Base-by-base conservation (phyloP, 1,140 invertebrate species). In the Venustaconcha ellipsiformis region DNA sequence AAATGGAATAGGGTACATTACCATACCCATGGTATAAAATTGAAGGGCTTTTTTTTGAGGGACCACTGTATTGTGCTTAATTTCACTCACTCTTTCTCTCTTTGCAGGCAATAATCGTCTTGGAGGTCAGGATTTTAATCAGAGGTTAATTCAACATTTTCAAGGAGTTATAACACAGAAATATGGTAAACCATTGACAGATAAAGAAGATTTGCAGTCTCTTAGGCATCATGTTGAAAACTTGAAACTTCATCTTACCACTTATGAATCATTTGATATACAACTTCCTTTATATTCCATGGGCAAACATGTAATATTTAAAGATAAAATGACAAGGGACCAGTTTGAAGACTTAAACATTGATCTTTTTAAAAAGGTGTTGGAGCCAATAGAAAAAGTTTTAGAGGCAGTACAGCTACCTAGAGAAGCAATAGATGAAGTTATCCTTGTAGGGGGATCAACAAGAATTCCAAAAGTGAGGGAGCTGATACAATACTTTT, bases 341-440 rank as follows among this genome's bases (percentile, higher is more conserved):
- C 79, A 85, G 72, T 92, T 92, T 84, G 91, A 92, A 82, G 79
- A 88, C 62, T 62, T 92, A 14, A 92, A 92, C 78, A 76, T 79
- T 57, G 89, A 91, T 80, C 80, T 92, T 17, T 91, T 92, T 78
- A 77, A 84, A 18, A 90, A 88, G 75, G 84, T 89, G 23, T 69
- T 90, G 60, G 83, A 87, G 64, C 88, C 88, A n/a, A 86, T 90
- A 14, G 64, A 86, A 69, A 82, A 70, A 58, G 87, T 88, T 30
- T 91, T 99, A 78, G 96, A 99, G 91, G 97, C 99, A 90, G 96
- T 97, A 57, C 97, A 99, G 72, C 58, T 89, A 57, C 71, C 65
- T 14, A 82, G 56, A 76, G 79, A 84, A 20, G 88, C 92, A 55
- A 84, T 91, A 18, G 89, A 91, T 81, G 91, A 92, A 82, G 86